These are phyloP conservation scores for Bombus waltoni DNA, from an alignment of 1,140 invertebrate species.

Conservation along the genomic window DNA sequence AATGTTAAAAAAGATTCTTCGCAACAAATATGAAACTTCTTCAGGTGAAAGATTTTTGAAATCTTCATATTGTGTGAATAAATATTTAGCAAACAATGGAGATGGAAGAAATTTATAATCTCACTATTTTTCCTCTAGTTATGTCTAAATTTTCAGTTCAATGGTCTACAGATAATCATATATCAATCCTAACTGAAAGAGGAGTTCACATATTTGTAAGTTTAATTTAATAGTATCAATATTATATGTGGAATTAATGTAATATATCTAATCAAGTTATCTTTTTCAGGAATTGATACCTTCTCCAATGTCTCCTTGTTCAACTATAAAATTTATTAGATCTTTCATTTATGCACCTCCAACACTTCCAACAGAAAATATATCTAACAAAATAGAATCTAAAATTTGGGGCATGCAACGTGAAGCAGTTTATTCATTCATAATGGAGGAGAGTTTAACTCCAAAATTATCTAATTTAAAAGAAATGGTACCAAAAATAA, in stretches of 20 bases:
- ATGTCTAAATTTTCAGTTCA: conserved; percentile 70
- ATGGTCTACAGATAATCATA: conserved; percentile 80
- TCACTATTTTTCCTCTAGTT: conserved; percentile 72
- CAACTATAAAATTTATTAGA: conserved; percentile 71
- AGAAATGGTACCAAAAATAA: conserved; percentile 64
- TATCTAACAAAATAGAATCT: conserved; percentile 58
- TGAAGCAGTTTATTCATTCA: conserved; percentile 71
- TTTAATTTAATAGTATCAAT: conserved; percentile 6
- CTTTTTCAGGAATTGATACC: conserved; percentile 74
- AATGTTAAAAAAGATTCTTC: not conserved
- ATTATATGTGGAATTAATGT: not conserved
- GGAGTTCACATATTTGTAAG: conserved; percentile 79
- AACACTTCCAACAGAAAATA: conserved; percentile 65
- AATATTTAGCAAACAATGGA: conserved; percentile 25
- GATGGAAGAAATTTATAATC: conserved; percentile 74
- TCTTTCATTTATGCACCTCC: conserved; percentile 75
- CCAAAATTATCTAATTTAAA: conserved; percentile 70
- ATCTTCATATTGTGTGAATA: not conserved
- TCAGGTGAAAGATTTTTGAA: not conserved
- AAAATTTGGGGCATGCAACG: conserved; percentile 68
- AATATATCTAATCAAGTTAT: conserved; percentile 2
- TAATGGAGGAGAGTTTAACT: conserved; percentile 72
- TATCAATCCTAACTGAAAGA: conserved; percentile 76
- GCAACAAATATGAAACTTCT: not conserved
- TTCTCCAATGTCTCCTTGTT: conserved; percentile 68